These are phyloP conservation scores for Drosophila merina DNA, from an alignment of 2,888 invertebrate species.

Conservation along the genomic window DNA sequence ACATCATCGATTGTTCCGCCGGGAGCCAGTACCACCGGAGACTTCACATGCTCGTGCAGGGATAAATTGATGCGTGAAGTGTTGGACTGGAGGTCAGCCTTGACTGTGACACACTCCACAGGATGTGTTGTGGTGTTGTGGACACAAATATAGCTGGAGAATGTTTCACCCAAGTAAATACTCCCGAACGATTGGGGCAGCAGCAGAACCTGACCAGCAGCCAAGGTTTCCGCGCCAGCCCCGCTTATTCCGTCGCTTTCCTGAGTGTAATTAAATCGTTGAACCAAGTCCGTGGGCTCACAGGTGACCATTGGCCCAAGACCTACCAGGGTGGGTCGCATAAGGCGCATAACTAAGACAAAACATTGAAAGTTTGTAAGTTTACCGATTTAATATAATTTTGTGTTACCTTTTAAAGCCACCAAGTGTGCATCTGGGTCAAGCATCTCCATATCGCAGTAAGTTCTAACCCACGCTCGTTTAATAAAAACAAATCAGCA, in stretches of 20 bases:
- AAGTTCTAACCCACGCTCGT: neutral
- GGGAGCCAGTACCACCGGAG: slow-evolving; percentile 87
- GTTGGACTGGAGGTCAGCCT: slow-evolving; percentile 97
- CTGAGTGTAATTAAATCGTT: slow-evolving; percentile 90
- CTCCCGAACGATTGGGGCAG: slow-evolving; percentile 99
- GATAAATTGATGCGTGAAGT: slow-evolving; percentile 93
- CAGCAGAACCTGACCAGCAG: slow-evolving; percentile 93
- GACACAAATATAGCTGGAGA: slow-evolving; percentile 98
- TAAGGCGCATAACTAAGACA: slow-evolving; percentile 93
- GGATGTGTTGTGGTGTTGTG: slow-evolving; percentile 96
- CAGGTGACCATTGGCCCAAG: slow-evolving; percentile 90
- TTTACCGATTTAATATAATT: neutral
- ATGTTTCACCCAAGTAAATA: slow-evolving; percentile 98
- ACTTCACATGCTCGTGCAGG: slow-evolving; percentile 87
- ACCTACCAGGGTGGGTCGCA: slow-evolving; percentile 94
- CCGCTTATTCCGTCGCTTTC: slow-evolving; percentile 94
- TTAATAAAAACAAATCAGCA: neutral
- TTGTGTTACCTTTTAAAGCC: slow-evolving; percentile 81
- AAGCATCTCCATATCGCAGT: slow-evolving; percentile 70
- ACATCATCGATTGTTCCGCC: slow-evolving; percentile 96
- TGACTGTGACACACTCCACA: slow-evolving; percentile 84
- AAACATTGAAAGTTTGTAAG: neutral
- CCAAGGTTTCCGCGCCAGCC: slow-evolving; percentile 89
- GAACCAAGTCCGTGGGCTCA: slow-evolving; percentile 93
- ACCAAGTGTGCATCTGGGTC: slow-evolving; percentile 82